Conservation (phyloP, 2,113 vertebrate species). For the Stictonetta naevosa region DNA sequence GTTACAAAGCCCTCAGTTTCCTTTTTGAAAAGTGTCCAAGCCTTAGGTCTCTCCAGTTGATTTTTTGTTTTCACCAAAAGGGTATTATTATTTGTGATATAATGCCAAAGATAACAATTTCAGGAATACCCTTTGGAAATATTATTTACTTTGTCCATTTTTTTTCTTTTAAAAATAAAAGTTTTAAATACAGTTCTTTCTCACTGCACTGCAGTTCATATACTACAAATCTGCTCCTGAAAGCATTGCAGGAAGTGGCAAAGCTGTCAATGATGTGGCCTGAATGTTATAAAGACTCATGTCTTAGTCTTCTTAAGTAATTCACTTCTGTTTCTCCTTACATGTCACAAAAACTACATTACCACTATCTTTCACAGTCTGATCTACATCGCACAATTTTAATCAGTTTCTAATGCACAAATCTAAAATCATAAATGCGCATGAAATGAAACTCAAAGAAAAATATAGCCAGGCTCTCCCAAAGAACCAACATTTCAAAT, state of each 20-base stretch:
- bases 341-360: not conserved
- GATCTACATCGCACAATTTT: not conserved
- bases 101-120: not conserved
- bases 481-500: not conserved
- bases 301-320: not conserved
- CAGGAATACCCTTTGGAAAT: not conserved
- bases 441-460: not conserved
- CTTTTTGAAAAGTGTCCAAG: not conserved
- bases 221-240: not conserved
- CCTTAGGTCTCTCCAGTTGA: not conserved
- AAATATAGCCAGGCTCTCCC: not conserved
- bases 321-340: not conserved
- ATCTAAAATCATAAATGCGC: not conserved
- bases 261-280: not conserved
- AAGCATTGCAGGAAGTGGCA: not conserved
- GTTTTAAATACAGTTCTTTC: not conserved
- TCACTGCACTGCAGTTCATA: not conserved
- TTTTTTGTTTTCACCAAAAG: not conserved
- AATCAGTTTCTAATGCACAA: not conserved
- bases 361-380: not conserved
- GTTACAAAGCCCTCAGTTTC: not conserved
- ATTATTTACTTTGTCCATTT: not conserved
- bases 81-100: not conserved
- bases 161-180: not conserved
- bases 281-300: not conserved